Evolutionary conservation across 2,113 vertebrate species (phyloP).

Genomic region (Hemiprocne comata): DNA sequence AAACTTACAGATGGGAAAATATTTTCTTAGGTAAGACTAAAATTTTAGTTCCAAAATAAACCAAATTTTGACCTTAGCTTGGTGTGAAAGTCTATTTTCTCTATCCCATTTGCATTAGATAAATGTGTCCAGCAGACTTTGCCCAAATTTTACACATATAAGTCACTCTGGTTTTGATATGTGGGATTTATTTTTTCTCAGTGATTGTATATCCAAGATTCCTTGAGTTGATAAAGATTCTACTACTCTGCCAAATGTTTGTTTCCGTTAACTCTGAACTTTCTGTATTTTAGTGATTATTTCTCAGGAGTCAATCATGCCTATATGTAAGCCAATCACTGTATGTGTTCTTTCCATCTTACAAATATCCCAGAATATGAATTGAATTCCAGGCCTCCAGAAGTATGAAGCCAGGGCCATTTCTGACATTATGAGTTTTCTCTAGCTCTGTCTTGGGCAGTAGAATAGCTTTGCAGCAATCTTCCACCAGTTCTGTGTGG

Average conservation of each 20-base stretch:
- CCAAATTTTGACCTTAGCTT: constrained; percentile 8
- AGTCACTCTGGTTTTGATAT: neutral
- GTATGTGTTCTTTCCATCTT: neutral
- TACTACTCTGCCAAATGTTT: neutral
- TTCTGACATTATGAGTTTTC: neutral
- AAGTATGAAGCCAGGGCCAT: neutral
- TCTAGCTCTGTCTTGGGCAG: neutral
- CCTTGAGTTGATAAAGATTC: neutral
- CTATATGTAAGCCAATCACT: neutral
- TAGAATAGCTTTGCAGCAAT: neutral
- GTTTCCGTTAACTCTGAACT: constrained; percentile 12
- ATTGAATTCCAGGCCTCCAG: neutral
- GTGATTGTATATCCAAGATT: neutral
- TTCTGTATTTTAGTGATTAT: neutral
- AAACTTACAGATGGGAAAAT: constrained; percentile 50
- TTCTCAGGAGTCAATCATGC: neutral
- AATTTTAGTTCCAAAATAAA: constrained; percentile 45
- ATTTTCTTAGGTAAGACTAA: constrained; percentile 51
- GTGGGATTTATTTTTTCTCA: neutral
- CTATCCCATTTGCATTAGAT: neutral
- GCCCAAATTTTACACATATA: neutral
- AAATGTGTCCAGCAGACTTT: neutral
- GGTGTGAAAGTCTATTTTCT: constrained; percentile 27
- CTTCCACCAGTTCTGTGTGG: neutral
- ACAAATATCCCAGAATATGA: neutral